Conservation (phyloP, 2,888 invertebrate genomes). For the Schrankia costaestrigalis region DNA sequence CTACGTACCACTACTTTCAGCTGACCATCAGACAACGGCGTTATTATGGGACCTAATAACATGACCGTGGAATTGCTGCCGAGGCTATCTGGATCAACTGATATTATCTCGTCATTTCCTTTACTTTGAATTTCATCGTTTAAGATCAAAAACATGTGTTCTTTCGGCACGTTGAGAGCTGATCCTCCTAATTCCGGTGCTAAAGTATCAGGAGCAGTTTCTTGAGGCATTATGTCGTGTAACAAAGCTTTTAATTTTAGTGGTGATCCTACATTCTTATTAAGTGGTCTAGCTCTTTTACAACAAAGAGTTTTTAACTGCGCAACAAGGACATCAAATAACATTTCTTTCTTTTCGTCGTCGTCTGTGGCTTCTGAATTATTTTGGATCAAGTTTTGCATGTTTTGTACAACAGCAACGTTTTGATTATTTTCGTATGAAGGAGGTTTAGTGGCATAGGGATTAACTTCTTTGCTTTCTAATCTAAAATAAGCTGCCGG, state of each 20-base stretch:
- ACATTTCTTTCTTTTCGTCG: slow-evolving; percentile 56
- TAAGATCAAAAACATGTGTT: slow-evolving; percentile 66
- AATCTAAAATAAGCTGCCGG: slow-evolving; percentile 50
- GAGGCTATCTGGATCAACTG: slow-evolving; percentile 67
- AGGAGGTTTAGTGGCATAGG: slow-evolving; percentile 37
- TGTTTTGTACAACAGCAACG: slow-evolving; percentile 50
- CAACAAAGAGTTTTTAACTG: slow-evolving; percentile 68
- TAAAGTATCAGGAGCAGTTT: slow-evolving; percentile 14
- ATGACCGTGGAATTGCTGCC: slow-evolving; percentile 63
- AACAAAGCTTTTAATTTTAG: slow-evolving; percentile 29
- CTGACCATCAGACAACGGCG: slow-evolving; percentile 55
- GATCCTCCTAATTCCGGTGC: slow-evolving; percentile 11
- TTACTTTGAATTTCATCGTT: slow-evolving; percentile 68
- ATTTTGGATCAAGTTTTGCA: slow-evolving; percentile 54
- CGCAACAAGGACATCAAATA: slow-evolving; percentile 65
- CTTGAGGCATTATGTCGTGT: slow-evolving; percentile 29
- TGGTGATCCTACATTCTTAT: slow-evolving; percentile 19
- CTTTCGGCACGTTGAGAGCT: slow-evolving; percentile 29
- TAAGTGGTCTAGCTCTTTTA: slow-evolving; percentile 43
- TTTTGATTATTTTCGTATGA: slow-evolving; percentile 44
- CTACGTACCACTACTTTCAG: slow-evolving; percentile 61
- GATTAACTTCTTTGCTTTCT: slow-evolving; percentile 54
- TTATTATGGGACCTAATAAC: slow-evolving; percentile 64
- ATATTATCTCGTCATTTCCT: slow-evolving; percentile 55
- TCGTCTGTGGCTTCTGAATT: slow-evolving; percentile 38